Base-by-base conservation (phyloP, 2,113 vertebrate genomes). In the Zosterops japonicus region DNA sequence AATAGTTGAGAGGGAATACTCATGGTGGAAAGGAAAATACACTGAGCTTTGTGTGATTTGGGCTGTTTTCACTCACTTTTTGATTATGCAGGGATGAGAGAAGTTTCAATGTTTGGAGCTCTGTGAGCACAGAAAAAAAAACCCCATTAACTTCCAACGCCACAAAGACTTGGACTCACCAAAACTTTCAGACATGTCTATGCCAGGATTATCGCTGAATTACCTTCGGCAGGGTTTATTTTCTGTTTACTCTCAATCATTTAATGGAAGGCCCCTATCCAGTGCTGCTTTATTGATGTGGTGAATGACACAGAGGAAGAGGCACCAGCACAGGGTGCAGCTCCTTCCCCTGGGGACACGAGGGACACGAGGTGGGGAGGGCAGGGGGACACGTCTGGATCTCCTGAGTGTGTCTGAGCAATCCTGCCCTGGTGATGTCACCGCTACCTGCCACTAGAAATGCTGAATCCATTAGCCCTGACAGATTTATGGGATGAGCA, bases 71-170 rank as follows among this genome's bases (percentile, higher is more conserved):
- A 76, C 55, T 50, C 72, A 28, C 18, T 68, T 79, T 89, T 42
- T 61, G 35, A 46, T 71, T 59, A 36, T 89, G 86, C 82, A 69
- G 79, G 91, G 94, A 92, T 10, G 6, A 90, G 94, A 59, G 70
- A 16, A 71, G 63, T 95, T 82, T 64, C 29, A 57, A 17, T 47
- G 81, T 93, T 90, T 95, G 95, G 72, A 95, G 95, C 69, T 96
- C 89, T 89, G 79, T 13, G 74, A 94, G 74, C 89, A 74, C 63
- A 95, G 89, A 64, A 82, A 92, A 24, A 39, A 39, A 0, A 23
- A 31, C 6, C 18, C 8, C 82, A 70, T 87, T 78, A 71, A 82
- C 68, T 85, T 89, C 24, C 59, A 31, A 8, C 59, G 79, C 60
- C 64, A 44, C 36, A 36, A 55, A 88, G 87, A 39, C 36, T 65